These are phyloP conservation scores for Laterallus jamaicensis DNA, from an alignment of 2,113 vertebrate genomes.

Conservation along the genomic window DNA sequence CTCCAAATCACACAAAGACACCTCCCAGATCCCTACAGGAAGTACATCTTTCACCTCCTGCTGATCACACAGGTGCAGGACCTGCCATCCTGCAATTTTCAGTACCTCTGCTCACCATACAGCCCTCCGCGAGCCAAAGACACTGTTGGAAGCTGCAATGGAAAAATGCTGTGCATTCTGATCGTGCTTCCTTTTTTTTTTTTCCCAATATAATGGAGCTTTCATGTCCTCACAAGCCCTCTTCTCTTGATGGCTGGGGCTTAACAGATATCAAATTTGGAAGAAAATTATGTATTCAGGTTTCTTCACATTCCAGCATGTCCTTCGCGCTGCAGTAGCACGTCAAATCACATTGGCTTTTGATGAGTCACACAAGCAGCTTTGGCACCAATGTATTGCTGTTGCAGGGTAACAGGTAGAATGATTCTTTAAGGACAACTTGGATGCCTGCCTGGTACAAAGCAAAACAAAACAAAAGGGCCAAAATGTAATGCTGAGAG, in stretches of 20 bases:
- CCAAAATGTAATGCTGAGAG: background rate
- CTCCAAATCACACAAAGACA: background rate
- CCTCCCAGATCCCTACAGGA: rapidly evolving
- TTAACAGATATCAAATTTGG: background rate
- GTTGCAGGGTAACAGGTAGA: conserved; percentile 28
- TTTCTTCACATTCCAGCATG: background rate
- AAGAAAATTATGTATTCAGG: background rate
- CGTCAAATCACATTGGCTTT: background rate
- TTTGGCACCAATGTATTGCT: background rate
- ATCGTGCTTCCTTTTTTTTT: background rate
- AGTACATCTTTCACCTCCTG: background rate
- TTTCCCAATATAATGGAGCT: background rate
- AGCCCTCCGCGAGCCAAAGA: background rate
- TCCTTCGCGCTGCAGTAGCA: background rate
- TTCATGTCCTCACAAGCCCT: background rate
- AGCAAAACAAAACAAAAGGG: background rate
- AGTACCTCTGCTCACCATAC: background rate
- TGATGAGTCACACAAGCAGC: background rate
- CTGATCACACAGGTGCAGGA: background rate
- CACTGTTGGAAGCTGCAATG: background rate
- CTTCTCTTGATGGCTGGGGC: background rate
- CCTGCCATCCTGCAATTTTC: background rate
- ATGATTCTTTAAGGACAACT: background rate
- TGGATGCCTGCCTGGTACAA: conserved; percentile 15
- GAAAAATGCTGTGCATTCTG: background rate